These are phyloP conservation scores for Ennomos fuscantarius DNA, from an alignment of 2,888 invertebrate genomes.

Conservation along the genomic window DNA sequence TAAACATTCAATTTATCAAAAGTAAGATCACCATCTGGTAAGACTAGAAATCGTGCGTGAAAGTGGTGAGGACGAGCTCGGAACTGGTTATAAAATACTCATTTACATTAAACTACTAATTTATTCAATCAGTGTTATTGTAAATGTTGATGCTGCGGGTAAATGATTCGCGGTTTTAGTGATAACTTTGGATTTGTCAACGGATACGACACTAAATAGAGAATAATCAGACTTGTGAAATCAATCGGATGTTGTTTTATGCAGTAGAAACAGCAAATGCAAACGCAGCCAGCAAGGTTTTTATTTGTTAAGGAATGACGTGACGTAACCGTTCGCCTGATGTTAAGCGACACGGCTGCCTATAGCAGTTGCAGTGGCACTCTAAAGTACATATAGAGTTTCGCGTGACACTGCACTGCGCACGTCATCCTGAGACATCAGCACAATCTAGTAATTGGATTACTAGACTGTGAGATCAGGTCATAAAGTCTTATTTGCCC, in stretches of 20 bases:
- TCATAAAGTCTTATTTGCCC: too few species aligned
- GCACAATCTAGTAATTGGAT: too few species aligned
- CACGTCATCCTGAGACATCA: too few species aligned
- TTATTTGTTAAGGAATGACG: too few species aligned
- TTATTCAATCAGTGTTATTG: constrained; percentile 48
- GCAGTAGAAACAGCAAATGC: too few species aligned
- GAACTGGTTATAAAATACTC: constrained; percentile 67
- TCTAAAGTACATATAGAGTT: too few species aligned
- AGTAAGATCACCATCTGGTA: constrained; percentile 56
- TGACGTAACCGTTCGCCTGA: too few species aligned
- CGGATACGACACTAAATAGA: not conserved
- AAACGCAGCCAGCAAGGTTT: not conserved
- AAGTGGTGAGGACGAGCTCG: constrained; percentile 66
- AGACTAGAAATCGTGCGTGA: constrained; percentile 73
- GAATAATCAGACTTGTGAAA: constrained; percentile 12
- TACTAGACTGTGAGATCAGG: too few species aligned
- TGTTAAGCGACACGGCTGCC: too few species aligned
- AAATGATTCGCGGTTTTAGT: constrained; percentile 38
- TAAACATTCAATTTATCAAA: constrained; percentile 50
- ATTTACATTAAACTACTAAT: constrained; percentile 65
- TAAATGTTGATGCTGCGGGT: constrained; percentile 38
- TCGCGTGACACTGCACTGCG: too few species aligned
- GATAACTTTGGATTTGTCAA: constrained; percentile 8
- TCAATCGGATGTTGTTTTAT: constrained; percentile 9
- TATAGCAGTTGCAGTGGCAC: too few species aligned